phyloP scores from a whole-genome alignment of 2,888 invertebrate species.

The Athrips mouffetella region DNA sequence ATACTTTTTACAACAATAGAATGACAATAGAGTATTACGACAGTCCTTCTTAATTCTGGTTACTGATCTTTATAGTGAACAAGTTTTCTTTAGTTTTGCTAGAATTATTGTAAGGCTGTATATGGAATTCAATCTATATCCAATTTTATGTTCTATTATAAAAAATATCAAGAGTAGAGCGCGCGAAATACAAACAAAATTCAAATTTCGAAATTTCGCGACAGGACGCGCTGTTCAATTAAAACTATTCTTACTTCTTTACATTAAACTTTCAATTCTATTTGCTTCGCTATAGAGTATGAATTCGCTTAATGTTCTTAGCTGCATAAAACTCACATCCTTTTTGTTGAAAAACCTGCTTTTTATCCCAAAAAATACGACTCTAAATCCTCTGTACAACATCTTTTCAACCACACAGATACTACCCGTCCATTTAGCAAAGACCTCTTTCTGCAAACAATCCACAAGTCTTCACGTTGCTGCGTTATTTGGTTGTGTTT shows the following conservation, averaged over 20 bases:
- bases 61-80: no score
- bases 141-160: no score
- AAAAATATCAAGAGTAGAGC: no score
- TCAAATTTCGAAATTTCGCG: slow-evolving; percentile 62
- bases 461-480: background rate
- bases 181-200: no score
- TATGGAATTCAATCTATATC: no score
- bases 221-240: slow-evolving; percentile 45
- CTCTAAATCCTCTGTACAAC: background rate
- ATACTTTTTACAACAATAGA: no score
- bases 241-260: slow-evolving; percentile 30
- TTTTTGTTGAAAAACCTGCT: background rate
- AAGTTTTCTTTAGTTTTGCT: no score
- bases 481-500: background rate
- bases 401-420: background rate
- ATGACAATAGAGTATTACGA: no score
- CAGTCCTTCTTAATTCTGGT: no score
- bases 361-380: background rate
- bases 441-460: background rate
- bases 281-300: background rate
- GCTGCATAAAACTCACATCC: background rate
- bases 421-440: background rate
- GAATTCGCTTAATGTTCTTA: background rate
- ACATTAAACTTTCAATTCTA: background rate
- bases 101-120: no score